These are phyloP conservation scores for Pangasius krempfi DNA, from an alignment of 2,797 vertebrate species.

Conservation along the genomic window DNA sequence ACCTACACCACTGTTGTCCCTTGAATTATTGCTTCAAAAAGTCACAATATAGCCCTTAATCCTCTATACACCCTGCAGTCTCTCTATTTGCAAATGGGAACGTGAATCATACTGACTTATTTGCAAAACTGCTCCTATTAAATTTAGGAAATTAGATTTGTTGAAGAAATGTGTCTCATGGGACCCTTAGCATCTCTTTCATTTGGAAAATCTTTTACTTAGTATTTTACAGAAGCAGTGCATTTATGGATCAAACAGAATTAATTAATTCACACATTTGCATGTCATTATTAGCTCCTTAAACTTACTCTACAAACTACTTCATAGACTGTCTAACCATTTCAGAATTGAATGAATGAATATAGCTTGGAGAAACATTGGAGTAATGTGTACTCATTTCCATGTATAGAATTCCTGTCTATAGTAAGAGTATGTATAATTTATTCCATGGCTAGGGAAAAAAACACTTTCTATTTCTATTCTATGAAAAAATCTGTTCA, in stretches of 20 bases:
- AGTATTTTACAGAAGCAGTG: not conserved
- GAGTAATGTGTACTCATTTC: not conserved
- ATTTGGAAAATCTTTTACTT: not conserved
- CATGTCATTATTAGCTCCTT: slow-evolving; percentile 6
- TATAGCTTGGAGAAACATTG: not conserved
- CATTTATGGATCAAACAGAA: not conserved
- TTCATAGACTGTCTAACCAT: not conserved
- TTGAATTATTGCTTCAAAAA: not conserved
- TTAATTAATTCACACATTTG: not conserved
- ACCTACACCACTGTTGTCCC: not conserved
- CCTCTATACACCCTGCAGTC: not conserved
- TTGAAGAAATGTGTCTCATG: slow-evolving; percentile 40
- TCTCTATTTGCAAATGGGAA: slow-evolving; percentile 28
- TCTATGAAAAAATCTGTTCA: not conserved
- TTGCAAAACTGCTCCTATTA: slow-evolving; percentile 34
- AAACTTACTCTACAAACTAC: not conserved
- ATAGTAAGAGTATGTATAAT: too few species aligned
- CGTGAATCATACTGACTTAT: slow-evolving; percentile 22
- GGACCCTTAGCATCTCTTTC: slow-evolving; percentile 22
- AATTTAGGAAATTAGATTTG: slow-evolving; percentile 53
- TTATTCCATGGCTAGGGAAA: too few species aligned
- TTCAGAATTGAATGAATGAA: not conserved
- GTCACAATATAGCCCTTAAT: not conserved
- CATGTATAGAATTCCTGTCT: too few species aligned
- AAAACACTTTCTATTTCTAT: not conserved